Percentiles rank a stretch among this genome's conserved stretches.
These are phyloP conservation scores for Ranitomeya variabilis DNA, from an alignment of 2,113 vertebrate genomes.

Conservation along the genomic window DNA sequence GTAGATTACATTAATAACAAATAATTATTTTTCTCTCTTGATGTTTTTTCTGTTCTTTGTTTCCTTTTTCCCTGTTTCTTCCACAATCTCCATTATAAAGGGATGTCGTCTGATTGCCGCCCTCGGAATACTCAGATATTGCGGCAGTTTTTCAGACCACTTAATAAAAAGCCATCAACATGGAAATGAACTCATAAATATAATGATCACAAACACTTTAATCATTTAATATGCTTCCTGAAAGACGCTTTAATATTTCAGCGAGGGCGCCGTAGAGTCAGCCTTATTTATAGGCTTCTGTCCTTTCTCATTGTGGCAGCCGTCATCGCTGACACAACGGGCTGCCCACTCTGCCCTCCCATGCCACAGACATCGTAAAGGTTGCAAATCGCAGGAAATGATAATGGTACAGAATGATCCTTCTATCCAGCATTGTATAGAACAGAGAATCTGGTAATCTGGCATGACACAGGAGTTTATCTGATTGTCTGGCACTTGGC, in stretches of 20 bases:
- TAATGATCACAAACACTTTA: constrained; percentile 31
- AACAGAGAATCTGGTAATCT: not conserved
- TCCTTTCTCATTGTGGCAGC: not conserved
- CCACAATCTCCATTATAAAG: not conserved
- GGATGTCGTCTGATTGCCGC: not conserved
- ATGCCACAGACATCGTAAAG: not conserved
- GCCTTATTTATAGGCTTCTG: not conserved
- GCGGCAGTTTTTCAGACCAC: not conserved
- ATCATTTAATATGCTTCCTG: constrained; percentile 15
- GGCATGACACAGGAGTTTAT: not conserved
- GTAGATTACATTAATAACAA: not conserved
- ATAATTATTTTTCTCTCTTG: not conserved
- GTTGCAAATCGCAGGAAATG: not conserved
- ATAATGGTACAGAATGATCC: not conserved
- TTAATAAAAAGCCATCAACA: constrained; percentile 37
- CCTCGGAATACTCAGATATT: not conserved
- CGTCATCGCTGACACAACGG: not conserved
- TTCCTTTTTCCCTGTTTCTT: not conserved
- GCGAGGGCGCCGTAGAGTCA: constrained; percentile 1
- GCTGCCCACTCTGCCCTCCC: not conserved
- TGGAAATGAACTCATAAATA: constrained; percentile 51
- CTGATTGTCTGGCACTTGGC: not conserved
- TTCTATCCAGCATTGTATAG: not conserved
- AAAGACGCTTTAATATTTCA: constrained; percentile 37
- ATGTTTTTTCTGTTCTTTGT: not conserved